phyloP scores from a whole-genome alignment of 2,888 invertebrate species.

The Phymatocera aterrima region DNA sequence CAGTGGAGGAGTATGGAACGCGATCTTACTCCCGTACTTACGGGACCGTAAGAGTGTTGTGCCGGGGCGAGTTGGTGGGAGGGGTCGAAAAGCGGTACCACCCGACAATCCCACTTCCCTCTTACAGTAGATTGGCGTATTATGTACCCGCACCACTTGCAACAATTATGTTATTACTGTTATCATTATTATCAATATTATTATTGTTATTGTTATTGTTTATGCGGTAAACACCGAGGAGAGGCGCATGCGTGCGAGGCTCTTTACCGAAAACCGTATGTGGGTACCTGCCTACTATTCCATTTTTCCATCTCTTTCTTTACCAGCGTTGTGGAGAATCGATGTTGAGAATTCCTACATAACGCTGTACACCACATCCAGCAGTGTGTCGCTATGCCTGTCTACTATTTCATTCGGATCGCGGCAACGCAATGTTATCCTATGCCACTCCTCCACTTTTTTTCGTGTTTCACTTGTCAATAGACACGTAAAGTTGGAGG shows the following conservation, averaged over 20 bases:
- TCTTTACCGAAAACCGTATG: background rate
- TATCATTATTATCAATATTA: too few relatives aligned
- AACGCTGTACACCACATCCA: too few relatives aligned
- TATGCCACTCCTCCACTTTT: too few relatives aligned
- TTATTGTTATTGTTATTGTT: conserved; percentile 30
- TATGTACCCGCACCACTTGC: conserved; percentile 30
- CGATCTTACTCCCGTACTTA: conserved; percentile 27
- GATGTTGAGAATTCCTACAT: too few relatives aligned
- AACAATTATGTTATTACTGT: conserved; percentile 31
- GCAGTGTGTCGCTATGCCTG: too few relatives aligned
- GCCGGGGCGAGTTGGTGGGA: conserved; percentile 2
- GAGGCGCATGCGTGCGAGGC: background rate
- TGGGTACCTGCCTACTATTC: too few relatives aligned
- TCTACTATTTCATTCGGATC: too few relatives aligned
- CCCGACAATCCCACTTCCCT: conserved; percentile 9
- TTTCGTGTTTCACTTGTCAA: too few relatives aligned
- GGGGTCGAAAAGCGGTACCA: conserved; percentile 32
- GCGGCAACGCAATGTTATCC: too few relatives aligned
- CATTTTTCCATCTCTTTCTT: too few relatives aligned
- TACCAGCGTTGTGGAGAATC: too few relatives aligned
- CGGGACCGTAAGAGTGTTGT: background rate
- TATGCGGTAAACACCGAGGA: conserved; percentile 3
- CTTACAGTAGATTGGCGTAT: background rate
- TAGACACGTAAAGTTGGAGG: too few relatives aligned
- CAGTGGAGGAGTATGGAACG: conserved; percentile 58